These are phyloP conservation scores for Patiria pectinifera DNA, from an alignment of 53 echinoderm and acorn worm species.

Conservation along the genomic window DNA sequence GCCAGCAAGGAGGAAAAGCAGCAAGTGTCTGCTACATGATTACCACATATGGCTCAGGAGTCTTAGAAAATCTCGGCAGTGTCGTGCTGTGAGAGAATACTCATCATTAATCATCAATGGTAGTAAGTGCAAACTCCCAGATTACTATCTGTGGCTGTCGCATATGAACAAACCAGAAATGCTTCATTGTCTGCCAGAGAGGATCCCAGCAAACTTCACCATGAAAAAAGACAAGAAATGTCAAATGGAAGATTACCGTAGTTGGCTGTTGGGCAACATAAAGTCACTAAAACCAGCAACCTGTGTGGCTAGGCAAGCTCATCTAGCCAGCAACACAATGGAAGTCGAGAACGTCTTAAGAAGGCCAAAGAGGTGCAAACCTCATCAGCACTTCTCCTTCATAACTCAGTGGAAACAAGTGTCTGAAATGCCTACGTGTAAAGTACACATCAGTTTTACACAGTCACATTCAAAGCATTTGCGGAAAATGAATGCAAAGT, in stretches of 20 bases:
- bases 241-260: neutral
- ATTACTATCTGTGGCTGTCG: constrained; percentile 22
- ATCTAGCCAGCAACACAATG: neutral
- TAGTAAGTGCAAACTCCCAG: neutral
- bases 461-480: neutral
- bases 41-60: constrained; percentile 36
- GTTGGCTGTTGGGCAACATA: constrained; percentile 5
- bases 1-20: neutral
- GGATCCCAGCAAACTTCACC: neutral
- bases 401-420: neutral
- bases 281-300: neutral
- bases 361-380: neutral
- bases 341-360: neutral
- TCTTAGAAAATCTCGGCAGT: neutral
- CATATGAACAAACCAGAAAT: neutral
- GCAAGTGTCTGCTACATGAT: constrained; percentile 44
- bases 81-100: neutral
- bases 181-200: neutral
- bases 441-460: neutral
- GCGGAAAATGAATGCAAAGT: neutral
- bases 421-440: neutral
- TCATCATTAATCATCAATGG: neutral
- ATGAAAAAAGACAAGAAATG: neutral
- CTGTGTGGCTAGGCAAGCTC: neutral
- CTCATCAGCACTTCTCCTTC: neutral